Evolutionary conservation across 2,888 invertebrate genomes (phyloP).

Genomic region (Timema podura): DNA sequence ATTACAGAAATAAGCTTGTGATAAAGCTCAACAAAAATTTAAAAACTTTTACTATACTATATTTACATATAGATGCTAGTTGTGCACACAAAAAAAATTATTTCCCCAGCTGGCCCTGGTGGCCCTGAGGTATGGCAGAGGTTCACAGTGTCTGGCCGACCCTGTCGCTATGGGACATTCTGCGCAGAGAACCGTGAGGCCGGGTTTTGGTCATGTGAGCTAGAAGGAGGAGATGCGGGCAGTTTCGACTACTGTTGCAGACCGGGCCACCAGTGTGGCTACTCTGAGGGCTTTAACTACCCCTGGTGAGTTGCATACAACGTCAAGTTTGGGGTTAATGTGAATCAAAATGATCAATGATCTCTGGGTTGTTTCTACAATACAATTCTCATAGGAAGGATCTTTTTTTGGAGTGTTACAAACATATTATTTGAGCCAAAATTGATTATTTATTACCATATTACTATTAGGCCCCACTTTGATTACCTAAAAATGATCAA

Average conservation of each 20-base stretch:
- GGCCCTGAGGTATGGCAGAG: constrained; percentile 58
- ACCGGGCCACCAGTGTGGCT: constrained; percentile 77
- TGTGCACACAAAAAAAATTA: not conserved
- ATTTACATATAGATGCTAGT: not conserved
- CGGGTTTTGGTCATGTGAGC: constrained; percentile 81
- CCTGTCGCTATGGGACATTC: constrained; percentile 64
- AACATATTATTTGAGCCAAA: too few species aligned
- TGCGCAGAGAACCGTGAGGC: constrained; percentile 71
- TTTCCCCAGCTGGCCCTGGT: constrained; percentile 46
- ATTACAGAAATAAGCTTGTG: too few species aligned
- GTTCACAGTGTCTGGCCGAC: constrained; percentile 77
- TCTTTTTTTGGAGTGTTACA: too few species aligned
- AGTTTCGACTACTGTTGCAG: constrained; percentile 86
- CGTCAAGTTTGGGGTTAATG: too few species aligned
- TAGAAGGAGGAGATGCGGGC: constrained; percentile 64
- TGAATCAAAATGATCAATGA: too few species aligned
- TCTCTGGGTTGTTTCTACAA: too few species aligned
- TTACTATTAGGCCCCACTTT: too few species aligned
- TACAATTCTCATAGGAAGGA: too few species aligned
- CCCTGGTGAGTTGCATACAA: constrained; percentile 60
- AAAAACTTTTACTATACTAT: not conserved
- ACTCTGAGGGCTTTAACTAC: constrained; percentile 74
- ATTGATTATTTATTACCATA: too few species aligned
- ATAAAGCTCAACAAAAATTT: not conserved
- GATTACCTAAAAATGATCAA: too few species aligned